Base-by-base conservation (phyloP, 2,113 vertebrate species). In the Aptenodytes patagonicus region DNA sequence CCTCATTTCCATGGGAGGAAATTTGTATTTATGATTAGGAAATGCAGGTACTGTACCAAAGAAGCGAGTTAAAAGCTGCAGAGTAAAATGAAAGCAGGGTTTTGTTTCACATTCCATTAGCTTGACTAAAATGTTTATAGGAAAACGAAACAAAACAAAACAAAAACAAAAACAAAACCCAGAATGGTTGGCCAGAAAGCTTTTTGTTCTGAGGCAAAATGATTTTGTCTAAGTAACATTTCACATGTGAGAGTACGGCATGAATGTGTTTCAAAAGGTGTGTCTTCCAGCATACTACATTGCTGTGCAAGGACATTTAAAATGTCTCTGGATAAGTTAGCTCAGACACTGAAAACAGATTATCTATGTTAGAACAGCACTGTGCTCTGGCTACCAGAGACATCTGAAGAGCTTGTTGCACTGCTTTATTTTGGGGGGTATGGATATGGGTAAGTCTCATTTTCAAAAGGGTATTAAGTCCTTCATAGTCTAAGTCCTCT, bases 81-180 rank as follows among this genome's bases (percentile, higher is more conserved):
- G 55, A 75, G 14, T 38, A 20, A 32, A 70, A 62, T 29, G 8
- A 75, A 66, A 32, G 5, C 5, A 60, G 8, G 6, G 1, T 3
- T 46, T 26, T 54, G 4, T 61, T 82, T 88, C 36, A 62, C 40
- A 40, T 54, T 57, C 34, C 20, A 28, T 44, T 72, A 40, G 1
- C 20, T 47, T 75, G 13, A 3, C 10, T 24, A 65, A 84, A 90
- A 51, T 22, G 0, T 4, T 57, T 40, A 25, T 5, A 68, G 11
- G 6, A 73, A 77, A 81, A 58, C 16, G 11, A 31, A 42, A 25
- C 6, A 38, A n/a, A 14, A 2, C 6, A 61, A 9, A 44, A 6
- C 3, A 34, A 69, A 44, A 18, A 7, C 5, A 49, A 42, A 36
- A 17, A 0, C 15, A 24, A 38, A 69, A 10, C 2, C 2, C 5